These are phyloP conservation scores for Schlechtendalia chinensis DNA, from an alignment of 1,140 invertebrate genomes.

Conservation along the genomic window DNA sequence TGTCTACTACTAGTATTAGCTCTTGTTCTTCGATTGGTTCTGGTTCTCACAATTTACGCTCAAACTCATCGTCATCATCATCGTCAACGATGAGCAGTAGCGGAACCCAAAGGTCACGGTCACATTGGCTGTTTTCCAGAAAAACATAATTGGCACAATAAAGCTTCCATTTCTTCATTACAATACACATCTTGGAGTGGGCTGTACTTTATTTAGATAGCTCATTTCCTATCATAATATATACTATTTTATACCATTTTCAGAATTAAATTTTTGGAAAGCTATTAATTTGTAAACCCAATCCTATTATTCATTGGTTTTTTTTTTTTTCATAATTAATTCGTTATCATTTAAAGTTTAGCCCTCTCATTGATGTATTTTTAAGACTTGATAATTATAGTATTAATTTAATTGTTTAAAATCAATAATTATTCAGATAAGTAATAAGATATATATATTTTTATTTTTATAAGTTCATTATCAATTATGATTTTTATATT, in stretches of 20 bases:
- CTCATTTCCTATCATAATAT: slow-evolving; percentile 10
- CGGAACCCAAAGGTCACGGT: slow-evolving; percentile 55
- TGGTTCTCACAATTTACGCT: slow-evolving; percentile 56
- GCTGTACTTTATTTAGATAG: neutral
- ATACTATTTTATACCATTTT: slow-evolving; percentile 29
- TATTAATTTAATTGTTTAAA: slow-evolving; percentile 15
- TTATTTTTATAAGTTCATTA: neutral
- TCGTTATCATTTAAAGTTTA: neutral
- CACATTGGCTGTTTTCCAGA: slow-evolving; percentile 58
- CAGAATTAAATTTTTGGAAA: slow-evolving; percentile 5
- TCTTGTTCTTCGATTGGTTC: slow-evolving; percentile 58
- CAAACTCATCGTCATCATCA: slow-evolving; percentile 57
- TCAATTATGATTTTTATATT: slow-evolving; percentile 2
- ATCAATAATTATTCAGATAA: slow-evolving; percentile 7
- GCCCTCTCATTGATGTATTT: slow-evolving; percentile 13
- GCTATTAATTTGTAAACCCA: too few species aligned
- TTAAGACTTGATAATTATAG: slow-evolving; percentile 2
- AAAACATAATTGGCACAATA: slow-evolving; percentile 52
- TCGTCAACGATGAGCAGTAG: slow-evolving; percentile 53
- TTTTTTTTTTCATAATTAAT: neutral
- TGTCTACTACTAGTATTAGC: slow-evolving; percentile 58
- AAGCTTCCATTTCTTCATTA: neutral
- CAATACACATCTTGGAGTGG: neutral
- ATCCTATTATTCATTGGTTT: neutral
- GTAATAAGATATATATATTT: neutral